Evolutionary conservation across 2,888 invertebrate genomes (phyloP).

Genomic region (Podabrus alpinus): DNA sequence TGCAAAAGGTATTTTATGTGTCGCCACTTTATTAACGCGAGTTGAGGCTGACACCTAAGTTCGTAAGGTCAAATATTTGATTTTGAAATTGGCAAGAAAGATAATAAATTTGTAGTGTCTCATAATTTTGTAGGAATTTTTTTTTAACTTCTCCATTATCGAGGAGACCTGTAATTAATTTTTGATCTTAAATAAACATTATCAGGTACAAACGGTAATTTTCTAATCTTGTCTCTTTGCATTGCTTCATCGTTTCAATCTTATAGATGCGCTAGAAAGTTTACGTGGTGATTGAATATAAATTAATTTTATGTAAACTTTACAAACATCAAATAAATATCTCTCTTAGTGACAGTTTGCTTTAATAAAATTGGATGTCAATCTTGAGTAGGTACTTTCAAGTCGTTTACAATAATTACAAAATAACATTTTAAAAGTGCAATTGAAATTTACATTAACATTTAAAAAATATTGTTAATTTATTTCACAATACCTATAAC

Average conservation of each 20-base stretch:
- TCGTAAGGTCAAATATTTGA: conserved; percentile 26
- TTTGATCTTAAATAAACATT: background rate
- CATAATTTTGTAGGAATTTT: background rate
- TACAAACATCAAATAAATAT: background rate
- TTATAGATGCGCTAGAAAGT: background rate
- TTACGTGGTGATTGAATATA: background rate
- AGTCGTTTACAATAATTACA: background rate
- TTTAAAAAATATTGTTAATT: background rate
- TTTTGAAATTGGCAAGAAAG: conserved; percentile 22
- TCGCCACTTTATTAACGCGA: conserved; percentile 18
- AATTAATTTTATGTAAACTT: background rate
- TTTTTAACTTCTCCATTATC: background rate
- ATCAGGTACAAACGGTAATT: background rate
- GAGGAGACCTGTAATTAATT: background rate
- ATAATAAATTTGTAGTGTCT: background rate
- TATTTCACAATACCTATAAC: background rate
- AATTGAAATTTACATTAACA: conserved; percentile 1
- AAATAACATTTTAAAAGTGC: background rate
- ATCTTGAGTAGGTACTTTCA: background rate
- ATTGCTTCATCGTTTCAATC: background rate
- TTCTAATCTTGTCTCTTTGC: background rate
- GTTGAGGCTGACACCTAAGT: conserved; percentile 18
- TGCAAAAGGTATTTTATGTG: conserved; percentile 20
- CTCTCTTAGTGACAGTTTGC: background rate
- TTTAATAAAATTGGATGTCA: background rate